Base-by-base conservation (phyloP, 2,888 invertebrate species). In the Pecten maximus region DNA sequence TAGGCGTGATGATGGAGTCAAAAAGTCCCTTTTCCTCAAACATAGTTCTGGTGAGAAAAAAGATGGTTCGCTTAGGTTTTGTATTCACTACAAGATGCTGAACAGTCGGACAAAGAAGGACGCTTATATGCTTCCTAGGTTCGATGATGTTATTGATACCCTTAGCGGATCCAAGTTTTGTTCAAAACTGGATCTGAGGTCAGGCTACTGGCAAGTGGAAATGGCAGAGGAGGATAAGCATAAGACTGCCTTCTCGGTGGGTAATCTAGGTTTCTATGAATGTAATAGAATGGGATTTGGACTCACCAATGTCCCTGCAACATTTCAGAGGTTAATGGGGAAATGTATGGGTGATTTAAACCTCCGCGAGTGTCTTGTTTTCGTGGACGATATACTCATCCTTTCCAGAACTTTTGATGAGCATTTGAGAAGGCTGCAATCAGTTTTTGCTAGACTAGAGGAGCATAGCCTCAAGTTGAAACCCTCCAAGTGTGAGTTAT, bases 211-310 rank as follows among this genome's bases (percentile, higher is more conserved):
- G 44, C 44, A 44, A 12, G 44, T 44, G 12, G 44, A 44, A 44
- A 87, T 92, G 88, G 89, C 87, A 19, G 92, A 90, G 87, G 15
- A 40, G 23, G 91, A 92, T 40, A 90, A 90, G 54, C 60, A n/a
- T n/a, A 91, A 90, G 35, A 93, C 92, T 28, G 92, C 92, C 15
- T 93, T 93, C 88, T 88, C 91, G 4, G 90, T 90, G n/a, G 91
- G 91, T 10, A 88, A 89, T 28, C 48, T 92, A 40, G 92, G 92
- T 19, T 91, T 91, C 88, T 92, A 91, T 87, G 92, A 93, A 88
- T 92, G 90, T 60, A 87, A 91, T 40, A 87, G 91, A 23, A 91
- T 93, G 91, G 89, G 89, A 4, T 92, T 91, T 90, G 92, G 93
- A 23, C 54, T 88, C 40, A 87, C 87, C n/a, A 91, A 91, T 90